Evolutionary conservation across 2,113 vertebrate species (phyloP), one percentile per base, ranked within the genome.

Genomic region (Bos javanicus): DNA sequence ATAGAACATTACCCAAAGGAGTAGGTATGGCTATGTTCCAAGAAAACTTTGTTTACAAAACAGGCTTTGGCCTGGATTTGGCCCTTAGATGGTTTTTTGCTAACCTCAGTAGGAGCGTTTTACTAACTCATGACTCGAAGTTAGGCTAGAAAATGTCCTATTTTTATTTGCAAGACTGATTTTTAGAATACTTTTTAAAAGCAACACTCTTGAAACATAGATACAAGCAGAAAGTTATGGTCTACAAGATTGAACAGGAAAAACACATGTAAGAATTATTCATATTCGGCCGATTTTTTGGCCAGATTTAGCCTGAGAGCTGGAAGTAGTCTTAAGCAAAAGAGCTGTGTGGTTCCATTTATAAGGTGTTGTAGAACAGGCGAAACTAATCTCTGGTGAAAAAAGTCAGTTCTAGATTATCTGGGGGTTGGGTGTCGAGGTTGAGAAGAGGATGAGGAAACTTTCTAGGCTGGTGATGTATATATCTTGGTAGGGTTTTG

Each of bases 131-230:
- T 95, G 80, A 56, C 60, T 92, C 76, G 86, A 87, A n/a, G 36
- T 15, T 50, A 82, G 25, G 26, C 39, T 54, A 85, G 80, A 95
- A 78, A 3, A 3, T 84, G 13, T 67, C 87, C 17, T 91, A 1
- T 80, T 93, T 88, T 39, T 74, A 30, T 93, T 71, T 93, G n/a
- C 9, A 80, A 48, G 43, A 64, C 48, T 95, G 4, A 50, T 67
- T 95, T 91, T 93, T 50, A 56, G 52, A 60, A 92, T 92, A 57
- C 36, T 83, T 93, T 43, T 36, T 21, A 83, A 94, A 97, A 59
- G 76, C n/a, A 81, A 1, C 60, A 46, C 26, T 43, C 52, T 71
- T 81, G 67, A 93, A 91, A 86, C 57, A 92, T 10, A 97, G 43
- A 21, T n/a, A 26, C 9, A 13, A 87, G 30, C 39, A 96, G 52